Evolutionary conservation across 2,113 vertebrate genomes (phyloP).

Genomic region (Ibidorhyncha struthersii): DNA sequence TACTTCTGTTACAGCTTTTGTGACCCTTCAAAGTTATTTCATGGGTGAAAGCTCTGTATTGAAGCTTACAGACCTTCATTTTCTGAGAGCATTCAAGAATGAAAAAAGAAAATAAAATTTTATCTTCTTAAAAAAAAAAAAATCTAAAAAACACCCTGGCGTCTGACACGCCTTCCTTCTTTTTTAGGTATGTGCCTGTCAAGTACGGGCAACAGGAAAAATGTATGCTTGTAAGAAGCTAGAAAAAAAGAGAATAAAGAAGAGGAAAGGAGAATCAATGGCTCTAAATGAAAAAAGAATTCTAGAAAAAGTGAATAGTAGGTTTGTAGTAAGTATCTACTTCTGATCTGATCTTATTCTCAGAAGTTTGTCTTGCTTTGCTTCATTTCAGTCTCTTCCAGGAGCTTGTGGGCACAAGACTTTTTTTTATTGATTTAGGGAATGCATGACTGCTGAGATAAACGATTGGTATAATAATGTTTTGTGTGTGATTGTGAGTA

Average conservation of each 20-base stretch:
- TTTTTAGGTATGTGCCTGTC: slow-evolving; percentile 90
- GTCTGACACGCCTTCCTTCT: not conserved
- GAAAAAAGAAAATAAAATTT: not conserved
- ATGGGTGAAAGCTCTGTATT: not conserved
- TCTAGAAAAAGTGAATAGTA: slow-evolving; percentile 93
- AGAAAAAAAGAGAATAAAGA: slow-evolving; percentile 94
- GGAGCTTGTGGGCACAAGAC: not conserved
- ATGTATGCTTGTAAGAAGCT: slow-evolving; percentile 98
- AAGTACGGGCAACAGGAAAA: slow-evolving; percentile 93
- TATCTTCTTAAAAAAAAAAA: not conserved
- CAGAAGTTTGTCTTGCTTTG: not conserved
- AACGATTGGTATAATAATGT: not conserved
- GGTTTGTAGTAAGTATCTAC: slow-evolving; percentile 91
- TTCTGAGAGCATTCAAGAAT: not conserved
- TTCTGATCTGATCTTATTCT: not conserved
- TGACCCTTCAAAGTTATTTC: not conserved
- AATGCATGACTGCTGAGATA: not conserved
- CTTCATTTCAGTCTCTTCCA: not conserved
- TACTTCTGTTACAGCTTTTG: not conserved
- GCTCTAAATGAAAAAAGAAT: slow-evolving; percentile 91
- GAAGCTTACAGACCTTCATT: not conserved
- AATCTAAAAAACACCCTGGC: not conserved
- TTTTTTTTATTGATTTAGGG: not conserved
- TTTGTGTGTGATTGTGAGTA: not conserved
- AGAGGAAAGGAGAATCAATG: slow-evolving; percentile 91